A percentile compares a stretch with the other conserved stretches of the same genome.
Evolutionary conservation across 2,113 vertebrate genomes (phyloP).

Genomic region (Dasyornis broadbenti): DNA sequence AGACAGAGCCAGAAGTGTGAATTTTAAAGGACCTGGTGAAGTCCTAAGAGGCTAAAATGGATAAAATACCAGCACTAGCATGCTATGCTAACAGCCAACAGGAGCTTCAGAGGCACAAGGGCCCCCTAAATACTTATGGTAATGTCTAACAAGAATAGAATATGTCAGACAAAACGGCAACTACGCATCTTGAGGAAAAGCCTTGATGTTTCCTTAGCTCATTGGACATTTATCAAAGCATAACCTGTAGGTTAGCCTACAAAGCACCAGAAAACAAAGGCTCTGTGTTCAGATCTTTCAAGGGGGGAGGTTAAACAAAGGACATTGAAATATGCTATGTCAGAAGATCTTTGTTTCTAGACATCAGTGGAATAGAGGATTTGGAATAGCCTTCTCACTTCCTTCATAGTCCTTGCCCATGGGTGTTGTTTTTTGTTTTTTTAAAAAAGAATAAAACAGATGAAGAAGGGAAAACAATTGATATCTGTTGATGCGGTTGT

Average conservation of each 20-base stretch:
- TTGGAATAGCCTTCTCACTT: constrained; percentile 7
- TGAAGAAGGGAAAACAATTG: neutral
- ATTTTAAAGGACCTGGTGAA: neutral
- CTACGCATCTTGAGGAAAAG: neutral
- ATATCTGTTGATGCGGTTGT: neutral
- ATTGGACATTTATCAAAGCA: constrained; percentile 56
- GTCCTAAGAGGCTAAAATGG: neutral
- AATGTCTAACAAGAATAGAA: constrained; percentile 25
- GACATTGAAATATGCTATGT: constrained; percentile 27
- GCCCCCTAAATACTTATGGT: constrained; percentile 3
- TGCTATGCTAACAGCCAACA: neutral
- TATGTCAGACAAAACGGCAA: constrained; percentile 29
- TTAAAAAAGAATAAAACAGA: neutral
- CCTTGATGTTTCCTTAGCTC: constrained; percentile 38
- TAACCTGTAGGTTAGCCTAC: constrained; percentile 51
- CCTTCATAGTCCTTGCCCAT: neutral
- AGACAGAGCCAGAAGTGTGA: neutral
- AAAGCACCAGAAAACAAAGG: constrained; percentile 51
- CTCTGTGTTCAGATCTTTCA: constrained; percentile 19
- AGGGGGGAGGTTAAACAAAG: constrained; percentile 54
- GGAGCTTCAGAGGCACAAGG: neutral
- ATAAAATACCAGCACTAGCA: neutral
- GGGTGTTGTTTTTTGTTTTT: neutral
- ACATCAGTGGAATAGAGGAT: constrained; percentile 25
- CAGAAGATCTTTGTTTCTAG: constrained; percentile 40